These are phyloP conservation scores for Patella vulgata DNA, from an alignment of 1,140 invertebrate species.

Conservation along the genomic window DNA sequence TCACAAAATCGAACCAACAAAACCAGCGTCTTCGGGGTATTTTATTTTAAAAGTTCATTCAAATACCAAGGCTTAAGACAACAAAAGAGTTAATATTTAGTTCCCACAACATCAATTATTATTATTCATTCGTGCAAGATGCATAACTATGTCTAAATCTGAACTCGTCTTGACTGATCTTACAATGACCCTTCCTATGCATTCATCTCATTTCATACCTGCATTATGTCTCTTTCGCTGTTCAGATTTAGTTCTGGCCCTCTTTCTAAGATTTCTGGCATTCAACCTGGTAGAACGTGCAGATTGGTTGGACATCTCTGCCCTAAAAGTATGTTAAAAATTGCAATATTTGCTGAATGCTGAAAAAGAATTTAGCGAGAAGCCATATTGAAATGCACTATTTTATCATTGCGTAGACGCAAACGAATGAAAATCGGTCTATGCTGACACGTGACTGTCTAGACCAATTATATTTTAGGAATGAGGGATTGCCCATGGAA, in stretches of 20 bases:
- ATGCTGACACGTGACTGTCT: slow-evolving; percentile 43
- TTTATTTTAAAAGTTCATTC: too few relatives aligned
- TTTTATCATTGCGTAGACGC: slow-evolving; percentile 35
- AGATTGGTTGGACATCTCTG: slow-evolving; percentile 55
- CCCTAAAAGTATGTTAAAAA: slow-evolving; percentile 15
- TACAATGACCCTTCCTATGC: slow-evolving; percentile 7
- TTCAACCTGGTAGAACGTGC: slow-evolving; percentile 55
- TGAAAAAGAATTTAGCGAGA: slow-evolving; percentile 30
- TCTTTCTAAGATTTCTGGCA: slow-evolving; percentile 46
- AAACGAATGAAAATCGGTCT: slow-evolving; percentile 48
- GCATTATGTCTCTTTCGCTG: slow-evolving; percentile 34
- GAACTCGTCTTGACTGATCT: slow-evolving; percentile 2
- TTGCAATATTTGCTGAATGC: slow-evolving; percentile 19
- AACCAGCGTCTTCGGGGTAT: too few relatives aligned
- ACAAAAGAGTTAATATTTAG: too few relatives aligned
- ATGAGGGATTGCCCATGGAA: too few relatives aligned
- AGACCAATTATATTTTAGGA: slow-evolving; percentile 42
- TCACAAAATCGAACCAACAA: too few relatives aligned
- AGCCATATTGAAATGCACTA: slow-evolving; percentile 58
- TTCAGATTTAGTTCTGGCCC: slow-evolving; percentile 27
- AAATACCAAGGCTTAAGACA: too few relatives aligned
- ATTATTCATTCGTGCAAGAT: too few relatives aligned
- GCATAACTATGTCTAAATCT: too few relatives aligned
- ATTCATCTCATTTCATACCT: slow-evolving; percentile 41
- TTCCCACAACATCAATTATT: too few relatives aligned